Percentiles rank a stretch among this genome's conserved stretches.
Evolutionary conservation across 1,140 invertebrate species (phyloP).

Genomic region (Reticulitermes speratus): DNA sequence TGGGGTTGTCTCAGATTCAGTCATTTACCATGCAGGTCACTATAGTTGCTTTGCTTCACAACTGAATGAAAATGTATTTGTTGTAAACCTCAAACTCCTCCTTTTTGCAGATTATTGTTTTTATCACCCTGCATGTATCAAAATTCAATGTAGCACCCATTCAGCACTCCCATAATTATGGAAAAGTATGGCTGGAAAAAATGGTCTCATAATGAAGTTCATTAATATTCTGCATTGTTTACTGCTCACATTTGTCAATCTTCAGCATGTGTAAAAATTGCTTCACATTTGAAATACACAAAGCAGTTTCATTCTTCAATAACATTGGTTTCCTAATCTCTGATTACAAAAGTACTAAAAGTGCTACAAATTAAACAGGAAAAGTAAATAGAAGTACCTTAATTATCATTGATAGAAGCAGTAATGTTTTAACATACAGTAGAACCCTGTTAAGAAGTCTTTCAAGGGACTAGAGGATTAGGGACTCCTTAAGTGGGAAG

Average conservation of each 20-base stretch:
- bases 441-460: no score
- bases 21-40: no score
- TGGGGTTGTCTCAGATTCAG: no score
- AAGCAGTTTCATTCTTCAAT: not conserved
- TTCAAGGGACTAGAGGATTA: no score
- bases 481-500: no score
- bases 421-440: no score
- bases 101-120: not conserved
- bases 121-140: not conserved
- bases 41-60: no score
- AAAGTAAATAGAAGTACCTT: no score
- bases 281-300: not conserved
- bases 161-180: not conserved
- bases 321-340: no score
- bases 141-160: not conserved
- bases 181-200: not conserved
- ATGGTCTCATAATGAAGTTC: not conserved
- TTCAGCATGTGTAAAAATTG: not conserved
- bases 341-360: no score
- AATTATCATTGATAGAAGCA: no score
- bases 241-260: not conserved
- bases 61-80: not conserved
- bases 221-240: not conserved
- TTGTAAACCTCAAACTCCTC: not conserved
- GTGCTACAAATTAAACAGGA: no score